Percentiles rank a stretch among this genome's conserved stretches.
Conservation (phyloP, 1,140 invertebrate genomes). For the Colletes gigas region DNA sequence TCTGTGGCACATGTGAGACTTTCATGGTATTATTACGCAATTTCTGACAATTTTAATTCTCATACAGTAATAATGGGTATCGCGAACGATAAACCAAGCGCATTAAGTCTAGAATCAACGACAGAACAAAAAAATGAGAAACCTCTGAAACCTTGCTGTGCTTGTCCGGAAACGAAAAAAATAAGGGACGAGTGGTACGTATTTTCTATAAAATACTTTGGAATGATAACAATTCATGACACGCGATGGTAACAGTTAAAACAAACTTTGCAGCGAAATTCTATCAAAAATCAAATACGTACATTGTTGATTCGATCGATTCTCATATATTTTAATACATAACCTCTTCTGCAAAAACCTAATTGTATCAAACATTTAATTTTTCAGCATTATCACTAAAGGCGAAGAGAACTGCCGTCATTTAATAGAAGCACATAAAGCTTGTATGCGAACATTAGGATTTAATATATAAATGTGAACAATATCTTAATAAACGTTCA, state of each 20-base stretch:
- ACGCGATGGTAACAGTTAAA: not conserved
- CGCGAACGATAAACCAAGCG: not conserved
- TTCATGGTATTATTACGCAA: not conserved
- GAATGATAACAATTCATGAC: not conserved
- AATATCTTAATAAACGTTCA: conserved; percentile 26
- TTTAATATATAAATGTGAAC: conserved; percentile 91
- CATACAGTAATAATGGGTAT: conserved; percentile 29
- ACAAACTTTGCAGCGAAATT: conserved; percentile 15
- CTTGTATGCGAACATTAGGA: conserved; percentile 96
- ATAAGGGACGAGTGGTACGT: conserved; percentile 93
- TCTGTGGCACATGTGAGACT: not conserved
- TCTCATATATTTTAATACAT: not conserved
- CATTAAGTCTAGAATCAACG: not conserved
- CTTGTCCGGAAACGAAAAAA: conserved; percentile 98
- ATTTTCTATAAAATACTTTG: not conserved
- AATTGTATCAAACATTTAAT: not conserved
- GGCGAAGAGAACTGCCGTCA: conserved; percentile 95
- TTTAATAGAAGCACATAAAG: conserved; percentile 97
- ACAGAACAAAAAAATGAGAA: conserved; percentile 18
- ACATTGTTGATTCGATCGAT: not conserved
- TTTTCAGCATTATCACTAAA: conserved; percentile 94
- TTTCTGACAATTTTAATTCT: not conserved
- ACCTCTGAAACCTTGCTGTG: conserved; percentile 93
- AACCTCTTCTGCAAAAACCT: conserved; percentile 2
- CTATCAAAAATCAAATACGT: not conserved